Evolutionary conservation across 2,888 invertebrate species (phyloP), one percentile per base, ranked within the genome.

Genomic region (Euphydryas editha): DNA sequence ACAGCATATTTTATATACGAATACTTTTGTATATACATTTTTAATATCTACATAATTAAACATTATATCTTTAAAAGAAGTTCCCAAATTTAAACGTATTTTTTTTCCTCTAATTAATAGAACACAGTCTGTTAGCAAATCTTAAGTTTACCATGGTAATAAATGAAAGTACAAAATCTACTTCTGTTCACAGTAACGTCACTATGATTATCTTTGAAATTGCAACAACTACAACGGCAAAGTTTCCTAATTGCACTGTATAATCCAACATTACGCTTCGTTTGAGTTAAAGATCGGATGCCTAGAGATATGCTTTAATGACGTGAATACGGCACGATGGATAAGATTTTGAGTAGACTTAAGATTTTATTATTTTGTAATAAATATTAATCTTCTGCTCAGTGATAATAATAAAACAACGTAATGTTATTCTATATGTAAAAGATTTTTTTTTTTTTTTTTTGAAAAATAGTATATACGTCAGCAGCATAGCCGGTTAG

Each of bases 191-290:
- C 42, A 37, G 30, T 49, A 60, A 65, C 65, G 59, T 65, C 62
- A 59, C 54, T 65, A 18, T 46, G 62, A 68, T 66, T 65, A 66
- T 68, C 55, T 66, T 63, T 65, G 54, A 66, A 68, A 68, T 60
- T 61, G 60, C 60, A 56, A 42, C 65, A 60, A 62, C 63, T 66
- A 71, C 66, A 65, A 65, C 65, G 65, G 54, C 64, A 62, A 65
- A 65, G 65, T 63, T 73, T 70, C 64, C 68, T 74, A 74, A 75
- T 73, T 75, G 70, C 67, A 57, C 71, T 68, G 65, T 69, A 73
- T 74, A 72, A 71, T 67, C 62, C 46, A 67, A 57, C 62, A 63
- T 69, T 59, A 59, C 60, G 63, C 30, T 59, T 66, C 56, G 60
- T 64, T 65, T 64, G 39, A 63, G 63, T 61, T 69, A 21, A 46